Evolutionary conservation across 2,888 invertebrate species (phyloP).

Genomic region (Apeira syringaria): DNA sequence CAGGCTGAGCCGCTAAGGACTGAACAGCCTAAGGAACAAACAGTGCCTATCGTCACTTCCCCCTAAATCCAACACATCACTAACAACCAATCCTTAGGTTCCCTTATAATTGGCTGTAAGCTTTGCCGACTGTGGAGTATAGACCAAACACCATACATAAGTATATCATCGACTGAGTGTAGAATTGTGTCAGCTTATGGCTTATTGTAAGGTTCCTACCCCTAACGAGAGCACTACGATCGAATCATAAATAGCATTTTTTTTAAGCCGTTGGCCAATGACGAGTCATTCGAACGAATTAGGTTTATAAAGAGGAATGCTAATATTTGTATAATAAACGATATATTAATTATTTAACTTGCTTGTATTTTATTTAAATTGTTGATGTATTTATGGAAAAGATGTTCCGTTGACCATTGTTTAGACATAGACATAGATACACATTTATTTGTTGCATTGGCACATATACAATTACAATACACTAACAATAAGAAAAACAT

Average conservation of each 20-base stretch:
- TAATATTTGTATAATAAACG: slow-evolving; percentile 41
- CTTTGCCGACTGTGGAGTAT: neutral
- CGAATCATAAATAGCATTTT: slow-evolving; percentile 78
- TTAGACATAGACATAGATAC: no score
- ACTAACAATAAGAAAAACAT: no score
- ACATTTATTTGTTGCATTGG: no score
- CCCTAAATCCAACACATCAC: slow-evolving; percentile 43
- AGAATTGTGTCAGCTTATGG: neutral
- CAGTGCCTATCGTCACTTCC: slow-evolving; percentile 73
- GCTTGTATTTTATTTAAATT: no score
- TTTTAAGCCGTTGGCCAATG: slow-evolving; percentile 70
- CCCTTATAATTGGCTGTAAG: neutral
- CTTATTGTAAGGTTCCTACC: slow-evolving; percentile 1
- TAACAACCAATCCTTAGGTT: neutral
- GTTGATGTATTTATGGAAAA: no score
- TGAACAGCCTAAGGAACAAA: slow-evolving; percentile 59
- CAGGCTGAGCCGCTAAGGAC: slow-evolving; percentile 61
- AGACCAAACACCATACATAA: no score
- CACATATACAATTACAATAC: no score
- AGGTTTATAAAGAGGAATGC: slow-evolving; percentile 63
- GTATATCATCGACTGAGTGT: neutral
- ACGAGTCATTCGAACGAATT: slow-evolving; percentile 72
- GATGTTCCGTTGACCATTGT: no score
- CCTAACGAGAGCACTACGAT: slow-evolving; percentile 55
- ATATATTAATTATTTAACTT: slow-evolving; percentile 14